phyloP scores from a whole-genome alignment of 2,797 vertebrate species.

The Gorsachius magnificus region DNA sequence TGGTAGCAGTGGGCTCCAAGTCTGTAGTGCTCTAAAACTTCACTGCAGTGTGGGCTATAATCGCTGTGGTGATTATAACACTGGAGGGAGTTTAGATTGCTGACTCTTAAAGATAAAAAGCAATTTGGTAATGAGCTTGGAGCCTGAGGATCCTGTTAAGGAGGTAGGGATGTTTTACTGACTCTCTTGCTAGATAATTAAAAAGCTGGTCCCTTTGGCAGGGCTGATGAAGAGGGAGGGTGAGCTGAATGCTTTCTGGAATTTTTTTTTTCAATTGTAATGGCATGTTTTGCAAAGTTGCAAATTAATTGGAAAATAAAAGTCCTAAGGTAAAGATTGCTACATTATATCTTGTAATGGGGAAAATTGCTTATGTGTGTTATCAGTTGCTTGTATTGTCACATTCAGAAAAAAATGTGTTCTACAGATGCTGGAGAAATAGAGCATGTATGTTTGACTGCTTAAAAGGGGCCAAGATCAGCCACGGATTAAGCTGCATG shows the following conservation, averaged over 20 bases:
- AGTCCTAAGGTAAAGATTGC: not conserved
- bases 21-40: not conserved
- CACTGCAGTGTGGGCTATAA: not conserved
- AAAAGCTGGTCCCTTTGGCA: not conserved
- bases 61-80: not conserved
- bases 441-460: not conserved
- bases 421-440: not conserved
- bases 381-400: not conserved
- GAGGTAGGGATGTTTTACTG: not conserved
- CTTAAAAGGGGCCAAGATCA: not conserved
- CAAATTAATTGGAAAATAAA: not conserved
- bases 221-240: not conserved
- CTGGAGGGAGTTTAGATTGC: constrained; percentile 19
- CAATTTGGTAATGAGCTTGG: constrained; percentile 40
- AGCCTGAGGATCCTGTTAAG: constrained; percentile 25
- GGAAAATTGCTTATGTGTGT: not conserved
- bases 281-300: not conserved
- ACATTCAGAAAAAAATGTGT: not conserved
- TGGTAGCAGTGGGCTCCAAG: not conserved
- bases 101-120: constrained; percentile 3
- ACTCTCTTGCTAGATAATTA: constrained; percentile 5
- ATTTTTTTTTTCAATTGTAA: not conserved
- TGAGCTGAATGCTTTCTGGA: not conserved
- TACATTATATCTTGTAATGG: not conserved
- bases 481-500: not conserved